Evolutionary conservation across 2,888 invertebrate genomes (phyloP).

Genomic region (Torymus tubicola): DNA sequence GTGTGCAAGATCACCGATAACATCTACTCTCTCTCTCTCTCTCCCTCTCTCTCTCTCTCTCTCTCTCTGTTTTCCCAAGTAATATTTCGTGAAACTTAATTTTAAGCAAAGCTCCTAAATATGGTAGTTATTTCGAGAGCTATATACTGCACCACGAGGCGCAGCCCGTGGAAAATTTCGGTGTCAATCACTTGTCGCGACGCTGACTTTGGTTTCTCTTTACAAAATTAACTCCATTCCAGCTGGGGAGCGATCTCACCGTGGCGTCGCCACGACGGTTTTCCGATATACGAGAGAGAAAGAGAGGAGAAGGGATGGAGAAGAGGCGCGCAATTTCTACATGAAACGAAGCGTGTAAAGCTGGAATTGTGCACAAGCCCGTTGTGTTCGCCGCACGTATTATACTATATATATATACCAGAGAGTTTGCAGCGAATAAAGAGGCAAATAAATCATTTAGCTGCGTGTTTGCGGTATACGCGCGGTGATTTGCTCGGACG

Average conservation of each 20-base stretch:
- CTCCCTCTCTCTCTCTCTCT: too few species aligned
- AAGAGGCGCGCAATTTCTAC: slow-evolving; percentile 50
- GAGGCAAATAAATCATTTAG: neutral
- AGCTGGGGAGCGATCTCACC: slow-evolving; percentile 42
- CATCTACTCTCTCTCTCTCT: too few species aligned
- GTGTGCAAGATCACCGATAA: too few species aligned
- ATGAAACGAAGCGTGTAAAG: slow-evolving; percentile 49
- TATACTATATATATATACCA: too few species aligned
- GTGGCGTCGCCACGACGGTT: slow-evolving; percentile 43
- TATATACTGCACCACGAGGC: neutral
- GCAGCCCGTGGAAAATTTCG: slow-evolving; percentile 25
- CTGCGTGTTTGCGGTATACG: neutral
- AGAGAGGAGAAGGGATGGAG: too few species aligned
- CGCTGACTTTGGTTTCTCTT: slow-evolving; percentile 48
- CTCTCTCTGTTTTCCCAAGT: too few species aligned
- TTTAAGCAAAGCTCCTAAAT: slow-evolving; percentile 29
- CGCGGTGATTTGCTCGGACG: neutral
- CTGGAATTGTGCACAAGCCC: slow-evolving; percentile 1
- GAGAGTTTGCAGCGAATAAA: neutral
- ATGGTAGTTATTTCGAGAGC: slow-evolving; percentile 35
- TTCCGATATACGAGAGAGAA: slow-evolving; percentile 50
- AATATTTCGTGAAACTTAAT: slow-evolving; percentile 34
- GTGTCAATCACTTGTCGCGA: slow-evolving; percentile 51
- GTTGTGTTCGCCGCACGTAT: slow-evolving; percentile 12
- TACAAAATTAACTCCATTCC: slow-evolving; percentile 56